Base-by-base conservation (phyloP, 2,797 vertebrate species). In the Lerista edwardsae region DNA sequence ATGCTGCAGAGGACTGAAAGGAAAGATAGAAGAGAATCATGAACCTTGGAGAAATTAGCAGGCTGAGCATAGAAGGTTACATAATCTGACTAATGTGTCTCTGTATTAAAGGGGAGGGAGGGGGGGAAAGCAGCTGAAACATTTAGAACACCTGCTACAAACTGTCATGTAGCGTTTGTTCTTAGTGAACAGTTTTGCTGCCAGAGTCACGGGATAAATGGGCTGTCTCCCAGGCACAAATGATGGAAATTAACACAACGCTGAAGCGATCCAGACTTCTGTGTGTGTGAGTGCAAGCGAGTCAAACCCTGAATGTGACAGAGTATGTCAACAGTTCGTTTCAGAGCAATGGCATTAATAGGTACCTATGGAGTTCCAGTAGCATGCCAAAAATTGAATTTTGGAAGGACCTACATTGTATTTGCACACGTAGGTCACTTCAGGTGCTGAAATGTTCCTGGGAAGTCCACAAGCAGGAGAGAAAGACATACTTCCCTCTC, bases 11-110 rank as follows among this genome's bases (percentile, higher is more conserved):
- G 85, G 75, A 80, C n/a, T 84, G 86, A 41, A 81, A 2, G 34
- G 84, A 87, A 82, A 65, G n/a, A n/a, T n/a, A n/a, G 75, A 51
- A 65, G 1, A 80, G 81, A 91, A 62, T 80, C 14, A 25, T 81
- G 62, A 84, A 36, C n/a, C 5, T 71, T 7, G 41, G 36, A 87
- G 74, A 88, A 90, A 74, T 51, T 21, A 84, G 51, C 83, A 55
- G 15, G 31, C 27, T 62, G 71, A 71, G n/a, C n/a, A 36, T 68
- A 75, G 78, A 47, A 62, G 57, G 65, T 83, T 87, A 84, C 41
- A 75, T 76, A 80, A 87, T 69, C 41, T 55, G 57, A 64, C 2
- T 21, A 69, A 75, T 57, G 41, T 84, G 77, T 25, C 51, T 17
- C 44, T 75, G n/a, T 75, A 69, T 62, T 79, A 68, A 39, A 39